A percentile compares a stretch with the other conserved stretches of the same genome.
Evolutionary conservation across 2,797 vertebrate species (phyloP).

Genomic region (Rousettus madagascariensis): DNA sequence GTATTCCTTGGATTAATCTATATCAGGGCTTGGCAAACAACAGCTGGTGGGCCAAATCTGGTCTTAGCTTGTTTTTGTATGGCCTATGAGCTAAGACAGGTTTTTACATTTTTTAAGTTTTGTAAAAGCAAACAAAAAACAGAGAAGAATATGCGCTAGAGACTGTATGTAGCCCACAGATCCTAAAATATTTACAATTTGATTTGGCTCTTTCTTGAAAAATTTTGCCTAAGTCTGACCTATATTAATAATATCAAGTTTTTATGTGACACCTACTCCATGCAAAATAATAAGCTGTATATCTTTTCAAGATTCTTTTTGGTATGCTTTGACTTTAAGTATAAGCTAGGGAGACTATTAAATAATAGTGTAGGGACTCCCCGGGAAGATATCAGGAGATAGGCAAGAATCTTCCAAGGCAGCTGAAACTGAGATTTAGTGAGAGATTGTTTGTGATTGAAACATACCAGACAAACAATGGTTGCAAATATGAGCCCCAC

Average conservation of each 20-base stretch:
- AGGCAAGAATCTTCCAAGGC: neutral
- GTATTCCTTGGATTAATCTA: constrained; percentile 60
- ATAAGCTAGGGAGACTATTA: neutral
- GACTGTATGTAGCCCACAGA: neutral
- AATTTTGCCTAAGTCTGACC: neutral
- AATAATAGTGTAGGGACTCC: neutral
- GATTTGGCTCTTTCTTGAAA: neutral
- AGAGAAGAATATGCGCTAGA: neutral
- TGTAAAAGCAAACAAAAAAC: neutral
- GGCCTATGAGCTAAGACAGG: constrained; percentile 18
- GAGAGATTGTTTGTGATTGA: neutral
- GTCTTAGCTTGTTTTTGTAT: constrained; percentile 15
- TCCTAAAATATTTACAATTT: neutral
- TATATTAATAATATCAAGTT: constrained; percentile 11
- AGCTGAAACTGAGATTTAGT: constrained; percentile 31
- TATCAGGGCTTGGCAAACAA: neutral
- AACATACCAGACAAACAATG: neutral
- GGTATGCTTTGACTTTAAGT: neutral
- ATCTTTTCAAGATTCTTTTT: neutral
- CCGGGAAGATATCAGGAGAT: neutral
- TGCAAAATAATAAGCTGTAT: neutral
- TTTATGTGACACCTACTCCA: neutral
- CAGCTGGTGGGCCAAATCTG: neutral
- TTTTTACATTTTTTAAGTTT: constrained; percentile 42
- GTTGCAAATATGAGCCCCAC: neutral